Evolutionary conservation across 2,888 invertebrate genomes (phyloP), one percentile per base, ranked within the genome.

Genomic region (Phymatocera aterrima): DNA sequence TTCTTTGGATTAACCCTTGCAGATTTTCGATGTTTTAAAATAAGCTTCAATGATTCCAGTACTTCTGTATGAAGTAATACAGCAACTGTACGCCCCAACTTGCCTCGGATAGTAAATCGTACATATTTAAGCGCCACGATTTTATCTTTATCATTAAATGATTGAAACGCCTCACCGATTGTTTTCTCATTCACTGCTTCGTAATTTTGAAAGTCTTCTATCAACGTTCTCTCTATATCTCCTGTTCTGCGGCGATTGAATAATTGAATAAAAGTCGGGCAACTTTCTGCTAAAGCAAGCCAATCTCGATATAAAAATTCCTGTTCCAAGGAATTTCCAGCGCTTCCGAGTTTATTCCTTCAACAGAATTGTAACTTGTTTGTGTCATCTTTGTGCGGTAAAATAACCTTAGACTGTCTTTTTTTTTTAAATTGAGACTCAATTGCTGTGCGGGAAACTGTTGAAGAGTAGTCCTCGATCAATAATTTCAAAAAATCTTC

Each of bases 181-280:
- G 61, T 60, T n/a, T 37, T 68, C 51, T 80, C 46, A n/a, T 68
- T 57, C 24, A 82, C 75, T 31, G 61, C 64, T 78, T 78, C 24
- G 18, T 70, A 18, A 61, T 51, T 77, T 18, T 77, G 5, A 21
- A 80, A 81, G 80, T 83, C 82, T n/a, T 72, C 57, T 5, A 82
- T 65, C 4, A 21, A 24, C 2, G 65, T 61, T 24, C 80, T n/a
- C 64, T 84, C 80, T 0, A 80, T 79, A 74, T 84, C 83, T 5
- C 84, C 83, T 6, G 81, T 70, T 34, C 83, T 21, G 0, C 84
- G 81, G 37, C 83, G 77, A 65, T 84, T 84, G 60, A 83, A 84
- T 10, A 82, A 60, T 34, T 82, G 81, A 3, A 82, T 43, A 1
- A 77, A 77, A 2, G 60, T 37, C 18, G 83, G 60, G 6, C 51